Base-by-base conservation (phyloP, 2,797 vertebrate species). In the Australoheros facetus region DNA sequence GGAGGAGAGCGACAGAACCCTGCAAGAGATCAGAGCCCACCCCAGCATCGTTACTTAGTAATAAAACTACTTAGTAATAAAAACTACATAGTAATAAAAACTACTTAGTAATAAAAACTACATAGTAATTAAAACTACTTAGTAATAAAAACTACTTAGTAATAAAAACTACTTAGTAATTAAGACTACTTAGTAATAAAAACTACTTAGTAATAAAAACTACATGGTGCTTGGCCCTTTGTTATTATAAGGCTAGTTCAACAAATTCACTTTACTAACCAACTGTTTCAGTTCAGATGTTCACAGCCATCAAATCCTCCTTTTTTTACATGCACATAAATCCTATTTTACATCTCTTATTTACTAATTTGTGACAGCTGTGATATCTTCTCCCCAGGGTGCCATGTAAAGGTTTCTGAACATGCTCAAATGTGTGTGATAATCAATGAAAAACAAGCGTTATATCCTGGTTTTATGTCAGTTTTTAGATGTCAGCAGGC, bases 1-100 rank as follows among this genome's bases (percentile, higher is more conserved):
- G 97, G 97, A 28, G 97, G 97, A 76, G 96, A 97, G 39, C 97
- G 96, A 80, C 97, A 97, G 85, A 97, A 95, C 0, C 97, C 97
- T 98, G 93, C 7, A 17, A 75, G 26, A 53, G 72, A 60, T 26
- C 6, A 84, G 8, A 81, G 8, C 72, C 10, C 1, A 4, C 59
- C n/a, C 19, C 37, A 45, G 17, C 62, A 28, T 45, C 26, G 12
- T 23, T 45, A 28, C 23, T 32, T 32, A 32, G 4, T 30, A 32
- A 32, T 32, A 32, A 23, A 23, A 23, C 23, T 23, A 23, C 23
- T 23, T 23, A 23, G 23, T 23, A 23, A 23, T 23, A 23, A 23
- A 23, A 23, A 23, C 23, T 23, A 23, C 23, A 2, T 23, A 23
- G 23, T 23, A 23, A 23, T 23, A 23, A 23, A 23, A 23, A 23